Evolutionary conservation across 2,113 vertebrate genomes (phyloP).

Genomic region (Lasiurus borealis): DNA sequence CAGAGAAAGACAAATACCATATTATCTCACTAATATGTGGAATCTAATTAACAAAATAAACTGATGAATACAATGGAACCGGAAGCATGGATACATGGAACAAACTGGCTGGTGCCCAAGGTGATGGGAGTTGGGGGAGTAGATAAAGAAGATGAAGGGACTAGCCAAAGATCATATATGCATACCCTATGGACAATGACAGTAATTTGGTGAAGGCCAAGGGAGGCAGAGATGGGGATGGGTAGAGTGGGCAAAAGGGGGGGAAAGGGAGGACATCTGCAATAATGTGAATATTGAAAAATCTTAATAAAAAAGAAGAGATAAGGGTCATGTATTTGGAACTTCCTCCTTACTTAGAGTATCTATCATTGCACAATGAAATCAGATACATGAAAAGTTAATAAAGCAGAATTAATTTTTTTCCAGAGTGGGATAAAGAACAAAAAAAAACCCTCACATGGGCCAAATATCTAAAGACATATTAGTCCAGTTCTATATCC

Average conservation of each 20-base stretch:
- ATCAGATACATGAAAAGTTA: not conserved
- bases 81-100: not conserved
- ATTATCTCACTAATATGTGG: not conserved
- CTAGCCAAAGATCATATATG: not conserved
- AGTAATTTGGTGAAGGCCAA: not conserved
- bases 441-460: not conserved
- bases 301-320: not conserved
- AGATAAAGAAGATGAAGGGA: not conserved
- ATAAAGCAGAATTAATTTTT: constrained; percentile 11
- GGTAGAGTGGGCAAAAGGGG: not conserved
- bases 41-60: not conserved
- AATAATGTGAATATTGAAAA: not conserved
- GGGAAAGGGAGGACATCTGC: not conserved
- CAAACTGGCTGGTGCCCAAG: not conserved
- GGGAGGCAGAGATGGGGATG: not conserved
- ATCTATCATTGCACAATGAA: constrained; percentile 3
- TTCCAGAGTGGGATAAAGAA: constrained; percentile 1
- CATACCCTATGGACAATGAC: not conserved
- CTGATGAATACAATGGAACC: not conserved
- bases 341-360: not conserved
- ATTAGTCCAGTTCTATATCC: not conserved
- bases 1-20: not conserved
- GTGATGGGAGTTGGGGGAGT: not conserved
- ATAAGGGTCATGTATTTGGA: not conserved
- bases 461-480: not conserved